Conservation (phyloP, 2,888 invertebrate species). For the Pseudanteris insignis region DNA sequence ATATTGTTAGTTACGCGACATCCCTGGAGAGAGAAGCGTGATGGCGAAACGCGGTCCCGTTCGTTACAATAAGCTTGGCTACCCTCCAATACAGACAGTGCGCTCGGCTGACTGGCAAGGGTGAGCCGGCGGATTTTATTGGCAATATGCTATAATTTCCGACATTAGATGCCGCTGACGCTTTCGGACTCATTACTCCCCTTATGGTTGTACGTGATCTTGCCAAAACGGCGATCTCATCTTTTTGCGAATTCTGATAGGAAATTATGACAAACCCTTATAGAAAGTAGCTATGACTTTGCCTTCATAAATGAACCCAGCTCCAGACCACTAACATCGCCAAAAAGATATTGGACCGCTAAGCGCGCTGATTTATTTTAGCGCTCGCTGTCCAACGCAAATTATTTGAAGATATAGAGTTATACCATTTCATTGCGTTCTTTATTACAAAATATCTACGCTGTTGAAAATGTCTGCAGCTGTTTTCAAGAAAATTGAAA, state of each 20-base stretch:
- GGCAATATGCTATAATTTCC: conserved; percentile 67
- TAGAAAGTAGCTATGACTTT: conserved; percentile 41
- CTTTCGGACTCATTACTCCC: conserved; percentile 64
- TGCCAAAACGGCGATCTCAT: conserved; percentile 48
- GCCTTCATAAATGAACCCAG: conserved; percentile 34
- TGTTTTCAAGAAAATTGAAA: too few relatives aligned
- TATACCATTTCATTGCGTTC: too few relatives aligned
- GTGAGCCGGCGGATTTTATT: conserved; percentile 63
- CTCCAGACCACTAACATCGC: conserved; percentile 15
- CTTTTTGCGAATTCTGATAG: conserved; percentile 59
- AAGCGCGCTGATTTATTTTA: conserved; percentile 25
- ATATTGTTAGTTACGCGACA: conserved; percentile 49
- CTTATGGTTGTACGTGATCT: conserved; percentile 60
- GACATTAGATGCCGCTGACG: conserved; percentile 67
- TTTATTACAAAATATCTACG: too few relatives aligned
- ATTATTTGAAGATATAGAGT: too few relatives aligned
- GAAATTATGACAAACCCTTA: conserved; percentile 58
- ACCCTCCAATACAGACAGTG: conserved; percentile 45
- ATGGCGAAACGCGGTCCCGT: conserved; percentile 59
- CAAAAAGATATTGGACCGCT: conserved; percentile 23
- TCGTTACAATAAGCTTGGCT: conserved; percentile 61
- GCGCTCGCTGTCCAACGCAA: not conserved
- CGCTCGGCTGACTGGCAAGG: conserved; percentile 53
- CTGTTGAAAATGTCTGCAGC: too few relatives aligned
- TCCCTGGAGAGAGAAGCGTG: conserved; percentile 49